Base-by-base conservation (phyloP, 1,140 invertebrate species). In the Monomorium pharaonis region DNA sequence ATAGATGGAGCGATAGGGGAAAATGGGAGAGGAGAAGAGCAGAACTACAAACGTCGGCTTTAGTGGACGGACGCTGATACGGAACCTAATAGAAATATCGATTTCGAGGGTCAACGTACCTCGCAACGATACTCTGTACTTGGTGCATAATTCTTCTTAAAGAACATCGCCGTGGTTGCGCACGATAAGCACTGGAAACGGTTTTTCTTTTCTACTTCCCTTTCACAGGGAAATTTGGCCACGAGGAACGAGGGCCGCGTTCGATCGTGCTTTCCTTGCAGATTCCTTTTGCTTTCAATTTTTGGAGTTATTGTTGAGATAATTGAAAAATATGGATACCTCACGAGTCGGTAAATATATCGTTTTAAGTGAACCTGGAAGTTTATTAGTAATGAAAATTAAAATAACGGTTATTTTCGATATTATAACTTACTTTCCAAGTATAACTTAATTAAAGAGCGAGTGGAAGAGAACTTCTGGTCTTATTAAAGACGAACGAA, bases 61-160 rank as follows among this genome's bases (percentile, higher is more conserved):
- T 86, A 47, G 37, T 67, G 47, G 70, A 62, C 76, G 56, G 58
- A 90, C 85, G 84, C 89, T 88, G 88, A 92, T 91, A 89, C 88
- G 87, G 86, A 86, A 76, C 81, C 86, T 81, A 90, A 91, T 91
- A 85, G 90, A 90, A 92, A 90, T 91, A 92, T 92, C 84, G 91
- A 91, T 92, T 92, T 80, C 37, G 76, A 92, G 91, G 91, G 91
- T 92, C 91, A 90, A 87, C 86, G 91, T 56, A 92, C 91, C 70
- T 89, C 83, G 63, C 75, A 51, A 51, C 88, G 83, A 76, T 89
- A 88, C 65, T 67, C 3, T 56, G 62, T 63, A 63, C 78, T 85
- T 69, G 37, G 81, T 69, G 60, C 67, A 78, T 51, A 63, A 65
- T 49, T 49, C 18, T 75, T 72, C 65, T 85, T 78, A 51, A 87